Evolutionary conservation across 2,888 invertebrate species (phyloP).

Genomic region (Sesia bembeciformis): DNA sequence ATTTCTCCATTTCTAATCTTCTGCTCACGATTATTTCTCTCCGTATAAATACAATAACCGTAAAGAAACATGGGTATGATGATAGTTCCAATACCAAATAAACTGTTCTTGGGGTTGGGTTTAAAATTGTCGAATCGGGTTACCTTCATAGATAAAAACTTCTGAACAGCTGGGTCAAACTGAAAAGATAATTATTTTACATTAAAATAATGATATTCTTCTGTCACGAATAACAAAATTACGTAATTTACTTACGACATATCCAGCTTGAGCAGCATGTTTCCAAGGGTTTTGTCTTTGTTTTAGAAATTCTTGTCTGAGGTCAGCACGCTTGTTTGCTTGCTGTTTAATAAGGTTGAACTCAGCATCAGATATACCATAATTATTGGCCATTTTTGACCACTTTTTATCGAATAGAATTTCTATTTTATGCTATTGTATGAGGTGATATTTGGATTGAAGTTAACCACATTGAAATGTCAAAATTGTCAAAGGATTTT

Average conservation of each 20-base stretch:
- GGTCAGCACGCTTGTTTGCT: constrained; percentile 71
- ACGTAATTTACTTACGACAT: constrained; percentile 78
- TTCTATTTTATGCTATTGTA: no score
- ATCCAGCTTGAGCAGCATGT: constrained; percentile 79
- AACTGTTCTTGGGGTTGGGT: constrained; percentile 74
- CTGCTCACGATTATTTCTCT: constrained; percentile 71
- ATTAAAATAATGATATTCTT: neutral
- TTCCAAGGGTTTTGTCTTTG: constrained; percentile 81
- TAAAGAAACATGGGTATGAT: constrained; percentile 72
- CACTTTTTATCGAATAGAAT: neutral
- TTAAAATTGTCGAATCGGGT: constrained; percentile 79
- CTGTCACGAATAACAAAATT: constrained; percentile 27
- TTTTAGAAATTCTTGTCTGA: constrained; percentile 83
- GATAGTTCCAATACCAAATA: constrained; percentile 63
- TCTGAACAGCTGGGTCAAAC: constrained; percentile 87
- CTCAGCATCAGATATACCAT: constrained; percentile 69
- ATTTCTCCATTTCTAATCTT: constrained; percentile 81
- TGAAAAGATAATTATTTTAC: constrained; percentile 51
- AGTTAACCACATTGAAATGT: no score
- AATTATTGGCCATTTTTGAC: constrained; percentile 55
- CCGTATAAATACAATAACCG: constrained; percentile 66
- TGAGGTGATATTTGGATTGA: no score
- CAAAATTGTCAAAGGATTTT: no score
- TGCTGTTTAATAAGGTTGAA: constrained; percentile 73
- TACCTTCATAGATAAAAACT: constrained; percentile 82